These are phyloP conservation scores for Pristionchus mayeri DNA, from an alignment of 2,888 invertebrate species.

Conservation along the genomic window DNA sequence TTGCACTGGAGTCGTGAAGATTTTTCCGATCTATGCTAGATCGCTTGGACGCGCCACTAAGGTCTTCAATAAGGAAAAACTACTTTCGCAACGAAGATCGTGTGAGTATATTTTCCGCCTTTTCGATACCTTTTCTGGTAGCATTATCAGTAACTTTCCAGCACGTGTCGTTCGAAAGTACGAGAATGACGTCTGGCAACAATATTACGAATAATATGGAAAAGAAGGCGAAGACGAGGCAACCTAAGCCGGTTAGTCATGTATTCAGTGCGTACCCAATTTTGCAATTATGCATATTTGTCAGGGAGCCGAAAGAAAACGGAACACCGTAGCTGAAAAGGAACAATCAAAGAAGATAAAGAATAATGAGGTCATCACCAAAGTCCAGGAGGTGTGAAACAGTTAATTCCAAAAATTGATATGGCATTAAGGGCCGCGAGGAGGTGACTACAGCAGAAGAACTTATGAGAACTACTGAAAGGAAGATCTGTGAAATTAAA, in stretches of 20 bases:
- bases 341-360: slow-evolving; percentile 25
- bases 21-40: neutral
- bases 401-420: neutral
- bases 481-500: neutral
- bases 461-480: neutral
- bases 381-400: slow-evolving; percentile 4
- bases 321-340: slow-evolving; percentile 1
- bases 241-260: neutral
- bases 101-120: neutral
- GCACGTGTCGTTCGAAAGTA: slow-evolving; percentile 19
- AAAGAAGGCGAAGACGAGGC: neutral
- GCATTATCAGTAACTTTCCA: neutral
- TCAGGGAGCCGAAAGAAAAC: slow-evolving; percentile 13
- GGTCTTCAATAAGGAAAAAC: neutral
- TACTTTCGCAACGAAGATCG: neutral
- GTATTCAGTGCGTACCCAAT: neutral
- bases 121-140: neutral
- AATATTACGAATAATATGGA: neutral
- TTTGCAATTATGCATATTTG: neutral
- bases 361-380: slow-evolving; percentile 10
- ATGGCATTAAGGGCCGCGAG: slow-evolving; percentile 6
- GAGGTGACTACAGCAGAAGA: slow-evolving; percentile 26
- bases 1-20: neutral
- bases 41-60: neutral
- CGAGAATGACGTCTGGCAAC: neutral